Percentiles rank a stretch among this genome's conserved stretches.
These are phyloP conservation scores for Shargacucullia verbasci DNA, from an alignment of 2,888 invertebrate species.

Conservation along the genomic window DNA sequence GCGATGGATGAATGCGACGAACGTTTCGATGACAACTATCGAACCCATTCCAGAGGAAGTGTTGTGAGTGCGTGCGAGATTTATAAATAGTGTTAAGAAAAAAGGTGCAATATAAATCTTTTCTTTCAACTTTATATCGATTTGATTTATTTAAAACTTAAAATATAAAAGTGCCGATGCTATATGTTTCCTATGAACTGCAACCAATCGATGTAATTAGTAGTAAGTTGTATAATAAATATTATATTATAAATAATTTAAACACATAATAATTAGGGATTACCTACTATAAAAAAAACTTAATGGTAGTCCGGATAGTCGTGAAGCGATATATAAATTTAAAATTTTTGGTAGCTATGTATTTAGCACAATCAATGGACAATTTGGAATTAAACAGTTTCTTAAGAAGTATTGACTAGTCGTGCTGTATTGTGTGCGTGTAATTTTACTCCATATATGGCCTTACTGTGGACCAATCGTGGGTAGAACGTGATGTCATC, in stretches of 20 bases:
- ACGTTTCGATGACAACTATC: conserved; percentile 65
- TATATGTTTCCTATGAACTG: conserved; percentile 55
- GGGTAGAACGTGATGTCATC: conserved; percentile 67
- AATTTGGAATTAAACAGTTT: conserved; percentile 18
- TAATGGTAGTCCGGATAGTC: conserved; percentile 25
- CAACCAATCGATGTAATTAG: conserved; percentile 55
- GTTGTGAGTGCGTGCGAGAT: conserved; percentile 68
- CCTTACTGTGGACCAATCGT: conserved; percentile 86
- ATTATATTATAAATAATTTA: conserved; percentile 26
- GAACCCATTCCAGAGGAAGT: conserved; percentile 83
- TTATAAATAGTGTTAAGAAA: conserved; percentile 65
- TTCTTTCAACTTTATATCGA: conserved; percentile 47
- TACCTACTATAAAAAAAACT: no score
- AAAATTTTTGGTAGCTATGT: conserved; percentile 10
- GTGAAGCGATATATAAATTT: conserved; percentile 15
- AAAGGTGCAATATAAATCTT: conserved; percentile 72
- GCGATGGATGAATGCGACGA: conserved; percentile 72
- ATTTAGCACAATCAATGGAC: conserved; percentile 19
- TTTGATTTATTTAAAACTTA: conserved; percentile 35
- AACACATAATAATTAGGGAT: conserved; percentile 19
- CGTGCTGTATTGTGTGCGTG: conserved; percentile 39
- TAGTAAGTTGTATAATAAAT: conserved; percentile 41
- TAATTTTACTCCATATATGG: conserved; percentile 68
- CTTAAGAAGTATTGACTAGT: conserved; percentile 45
- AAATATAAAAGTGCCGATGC: conserved; percentile 46